Conservation (phyloP, 92 coral and sea anemone genomes). For the Zoanthus sansibaricus region DNA sequence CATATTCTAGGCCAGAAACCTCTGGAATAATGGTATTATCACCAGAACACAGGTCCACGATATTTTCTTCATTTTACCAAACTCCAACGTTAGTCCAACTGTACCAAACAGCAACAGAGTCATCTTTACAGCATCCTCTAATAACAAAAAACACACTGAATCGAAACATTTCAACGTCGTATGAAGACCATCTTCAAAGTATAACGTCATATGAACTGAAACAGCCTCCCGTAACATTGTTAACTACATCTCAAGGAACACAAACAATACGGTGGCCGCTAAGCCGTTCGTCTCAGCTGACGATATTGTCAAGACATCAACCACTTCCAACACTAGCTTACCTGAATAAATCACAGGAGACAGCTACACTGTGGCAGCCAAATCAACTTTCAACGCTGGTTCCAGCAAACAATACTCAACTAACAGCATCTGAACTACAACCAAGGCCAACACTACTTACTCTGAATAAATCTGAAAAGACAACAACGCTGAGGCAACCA, state of each 20-base stretch:
- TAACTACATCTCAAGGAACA: too few species aligned
- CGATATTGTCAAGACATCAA: too few species aligned
- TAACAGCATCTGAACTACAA: neutral
- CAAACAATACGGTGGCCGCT: too few species aligned
- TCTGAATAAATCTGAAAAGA: neutral
- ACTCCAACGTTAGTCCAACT: neutral
- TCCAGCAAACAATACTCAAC: neutral
- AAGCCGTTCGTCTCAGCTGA: too few species aligned
- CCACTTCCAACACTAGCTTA: too few species aligned
- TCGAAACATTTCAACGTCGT: neutral
- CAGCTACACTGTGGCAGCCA: neutral
- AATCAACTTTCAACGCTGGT: neutral
- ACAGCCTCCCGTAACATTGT: neutral
- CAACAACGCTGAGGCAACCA: too few species aligned
- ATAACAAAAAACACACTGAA: neutral
- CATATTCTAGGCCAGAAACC: neutral
- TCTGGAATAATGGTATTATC: neutral
- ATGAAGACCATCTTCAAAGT: neutral
- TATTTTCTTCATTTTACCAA: neutral
- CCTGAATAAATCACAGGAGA: neutral
- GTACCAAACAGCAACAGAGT: neutral
- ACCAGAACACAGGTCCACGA: neutral
- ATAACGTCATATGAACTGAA: neutral
- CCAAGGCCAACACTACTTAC: neutral
- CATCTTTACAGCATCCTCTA: neutral